A percentile compares a stretch with the other conserved stretches of the same genome.
Evolutionary conservation across 2,888 invertebrate genomes (phyloP).

Genomic region (Limulus polyphemus): DNA sequence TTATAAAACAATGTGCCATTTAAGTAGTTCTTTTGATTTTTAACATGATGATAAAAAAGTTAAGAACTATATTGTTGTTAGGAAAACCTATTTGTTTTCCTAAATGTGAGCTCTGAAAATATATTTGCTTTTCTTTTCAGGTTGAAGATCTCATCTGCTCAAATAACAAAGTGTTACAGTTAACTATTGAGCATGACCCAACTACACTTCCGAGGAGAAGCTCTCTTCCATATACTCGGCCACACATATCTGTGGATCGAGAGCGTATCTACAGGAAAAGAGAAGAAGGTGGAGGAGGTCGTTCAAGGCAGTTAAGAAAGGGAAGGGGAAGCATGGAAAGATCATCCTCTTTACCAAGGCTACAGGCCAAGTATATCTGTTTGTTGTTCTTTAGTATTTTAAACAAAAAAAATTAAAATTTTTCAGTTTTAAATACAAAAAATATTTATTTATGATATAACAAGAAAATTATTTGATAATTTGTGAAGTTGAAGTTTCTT

Average conservation of each 20-base stretch:
- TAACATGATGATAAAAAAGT: no score
- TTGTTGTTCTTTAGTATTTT: background rate
- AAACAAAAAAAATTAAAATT: no score
- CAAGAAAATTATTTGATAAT: no score
- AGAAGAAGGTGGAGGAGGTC: conserved; percentile 42
- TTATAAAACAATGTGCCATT: no score
- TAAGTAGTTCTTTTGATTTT: no score
- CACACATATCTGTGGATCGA: conserved; percentile 14
- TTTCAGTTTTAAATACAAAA: no score
- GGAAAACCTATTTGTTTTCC: no score
- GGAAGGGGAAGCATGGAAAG: conserved; percentile 44
- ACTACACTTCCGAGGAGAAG: conserved; percentile 50
- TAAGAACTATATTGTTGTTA: no score
- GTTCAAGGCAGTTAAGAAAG: conserved; percentile 38
- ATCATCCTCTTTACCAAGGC: conserved; percentile 70
- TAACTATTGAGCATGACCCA: conserved; percentile 82
- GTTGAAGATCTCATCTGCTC: conserved; percentile 34
- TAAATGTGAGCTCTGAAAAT: no score
- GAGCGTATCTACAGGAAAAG: conserved; percentile 29
- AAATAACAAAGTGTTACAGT: conserved; percentile 40
- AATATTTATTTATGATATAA: no score
- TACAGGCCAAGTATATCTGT: conserved; percentile 46
- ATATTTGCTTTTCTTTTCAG: conserved; percentile 25
- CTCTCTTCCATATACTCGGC: conserved; percentile 28
- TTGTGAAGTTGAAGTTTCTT: no score